phyloP scores from a whole-genome alignment of 2,888 invertebrate genomes.

The Amphipoea oculea region DNA sequence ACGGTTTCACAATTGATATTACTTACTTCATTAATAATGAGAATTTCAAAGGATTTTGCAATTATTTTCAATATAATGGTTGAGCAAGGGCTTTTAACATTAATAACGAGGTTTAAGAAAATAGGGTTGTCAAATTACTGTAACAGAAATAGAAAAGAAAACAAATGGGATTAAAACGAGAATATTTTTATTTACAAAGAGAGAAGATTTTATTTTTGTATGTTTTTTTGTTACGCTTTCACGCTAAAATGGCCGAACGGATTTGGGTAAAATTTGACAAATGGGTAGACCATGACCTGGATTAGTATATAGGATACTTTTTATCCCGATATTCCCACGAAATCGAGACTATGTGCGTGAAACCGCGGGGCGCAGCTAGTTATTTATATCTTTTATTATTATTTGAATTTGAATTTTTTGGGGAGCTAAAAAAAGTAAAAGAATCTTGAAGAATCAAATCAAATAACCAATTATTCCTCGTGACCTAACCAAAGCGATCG shows the following conservation, averaged over 20 bases:
- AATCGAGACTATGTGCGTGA: too few species aligned
- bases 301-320: too few species aligned
- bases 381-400: background rate
- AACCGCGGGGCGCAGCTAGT: too few species aligned
- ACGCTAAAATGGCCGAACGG: too few species aligned
- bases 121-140: conserved; percentile 25
- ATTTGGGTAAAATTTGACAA: too few species aligned
- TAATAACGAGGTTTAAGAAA: conserved; percentile 2
- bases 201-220: too few species aligned
- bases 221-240: too few species aligned
- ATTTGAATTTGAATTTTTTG: background rate
- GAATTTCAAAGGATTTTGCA: background rate
- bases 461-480: background rate
- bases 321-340: too few species aligned
- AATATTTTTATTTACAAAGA: background rate
- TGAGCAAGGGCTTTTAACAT: conserved; percentile 3
- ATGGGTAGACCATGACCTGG: too few species aligned
- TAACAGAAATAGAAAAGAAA: background rate
- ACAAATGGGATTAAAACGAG: background rate
- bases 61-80: conserved; percentile 14
- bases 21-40: background rate
- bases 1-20: background rate
- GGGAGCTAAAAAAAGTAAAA: background rate
- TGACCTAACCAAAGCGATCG: background rate
- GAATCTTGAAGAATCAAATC: background rate